Conservation (phyloP, 1,140 invertebrate genomes). For the Megalonaias nervosa region DNA sequence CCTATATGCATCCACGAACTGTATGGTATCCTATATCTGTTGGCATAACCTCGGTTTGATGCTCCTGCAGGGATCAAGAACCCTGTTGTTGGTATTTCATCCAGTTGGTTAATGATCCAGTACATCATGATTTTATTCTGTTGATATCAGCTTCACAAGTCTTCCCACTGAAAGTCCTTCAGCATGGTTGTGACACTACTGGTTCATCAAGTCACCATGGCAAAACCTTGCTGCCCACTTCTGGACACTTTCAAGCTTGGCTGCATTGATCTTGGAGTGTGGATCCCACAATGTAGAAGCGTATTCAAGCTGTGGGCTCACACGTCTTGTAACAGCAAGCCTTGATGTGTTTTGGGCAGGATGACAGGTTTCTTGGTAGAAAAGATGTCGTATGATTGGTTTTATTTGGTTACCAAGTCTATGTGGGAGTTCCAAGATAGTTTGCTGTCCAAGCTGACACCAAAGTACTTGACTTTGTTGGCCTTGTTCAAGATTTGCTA, state of each 20-base stretch:
- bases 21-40: no score
- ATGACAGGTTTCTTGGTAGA: conserved; percentile 16
- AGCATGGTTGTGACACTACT: not conserved
- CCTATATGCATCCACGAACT: no score
- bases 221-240: conserved; percentile 33
- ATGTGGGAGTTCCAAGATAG: conserved; percentile 11
- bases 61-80: no score
- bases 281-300: conserved; percentile 37
- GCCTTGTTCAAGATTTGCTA: not conserved
- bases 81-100: no score
- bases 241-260: conserved; percentile 39
- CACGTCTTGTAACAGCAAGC: conserved; percentile 6
- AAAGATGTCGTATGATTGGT: conserved; percentile 13
- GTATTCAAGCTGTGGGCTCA: conserved; percentile 31
- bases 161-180: no score
- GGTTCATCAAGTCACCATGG: conserved; percentile 1
- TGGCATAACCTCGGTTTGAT: no score
- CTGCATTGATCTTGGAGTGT: conserved; percentile 13
- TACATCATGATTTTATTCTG: no score
- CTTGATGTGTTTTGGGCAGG: conserved; percentile 9
- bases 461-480: conserved; percentile 8
- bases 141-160: no score
- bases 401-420: conserved; percentile 1
- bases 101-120: no score
- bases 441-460: not conserved